Conservation (phyloP, 2,888 invertebrate species). For the Trilocha varians region DNA sequence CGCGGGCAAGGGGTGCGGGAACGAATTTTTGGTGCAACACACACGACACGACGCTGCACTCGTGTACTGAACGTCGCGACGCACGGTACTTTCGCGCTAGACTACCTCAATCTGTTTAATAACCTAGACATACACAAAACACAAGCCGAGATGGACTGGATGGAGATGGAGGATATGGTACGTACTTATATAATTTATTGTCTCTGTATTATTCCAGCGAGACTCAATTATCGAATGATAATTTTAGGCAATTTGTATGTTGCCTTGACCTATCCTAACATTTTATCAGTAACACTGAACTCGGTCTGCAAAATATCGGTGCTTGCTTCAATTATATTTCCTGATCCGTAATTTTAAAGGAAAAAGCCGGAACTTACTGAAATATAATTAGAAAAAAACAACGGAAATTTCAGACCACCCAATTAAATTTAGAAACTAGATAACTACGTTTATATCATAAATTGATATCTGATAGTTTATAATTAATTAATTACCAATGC, state of each 20-base stretch:
- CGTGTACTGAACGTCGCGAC: slow-evolving; percentile 67
- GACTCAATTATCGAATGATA: background rate
- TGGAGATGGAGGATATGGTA: slow-evolving; percentile 67
- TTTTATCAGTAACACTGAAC: slow-evolving; percentile 42
- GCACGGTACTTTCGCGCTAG: slow-evolving; percentile 59
- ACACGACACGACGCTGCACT: slow-evolving; percentile 65
- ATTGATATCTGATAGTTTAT: no score
- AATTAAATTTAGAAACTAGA: no score
- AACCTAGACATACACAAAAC: slow-evolving; percentile 44
- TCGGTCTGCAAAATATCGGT: slow-evolving; percentile 33
- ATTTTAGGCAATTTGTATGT: slow-evolving; percentile 28
- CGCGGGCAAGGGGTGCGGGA: slow-evolving; percentile 48
- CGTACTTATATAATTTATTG: slow-evolving; percentile 30
- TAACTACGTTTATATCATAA: no score
- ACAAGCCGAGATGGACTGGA: slow-evolving; percentile 64
- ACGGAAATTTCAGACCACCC: no score
- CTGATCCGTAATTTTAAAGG: slow-evolving; percentile 3
- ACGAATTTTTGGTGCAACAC: slow-evolving; percentile 70
- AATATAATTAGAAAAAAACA: background rate
- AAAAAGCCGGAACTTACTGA: background rate
- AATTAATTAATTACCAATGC: no score
- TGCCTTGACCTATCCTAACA: slow-evolving; percentile 69
- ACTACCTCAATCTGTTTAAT: slow-evolving; percentile 44
- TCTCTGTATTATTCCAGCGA: background rate
- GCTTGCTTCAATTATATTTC: slow-evolving; percentile 22